phyloP scores from a whole-genome alignment of 2,113 vertebrate genomes.

The Polypterus bichir region DNA sequence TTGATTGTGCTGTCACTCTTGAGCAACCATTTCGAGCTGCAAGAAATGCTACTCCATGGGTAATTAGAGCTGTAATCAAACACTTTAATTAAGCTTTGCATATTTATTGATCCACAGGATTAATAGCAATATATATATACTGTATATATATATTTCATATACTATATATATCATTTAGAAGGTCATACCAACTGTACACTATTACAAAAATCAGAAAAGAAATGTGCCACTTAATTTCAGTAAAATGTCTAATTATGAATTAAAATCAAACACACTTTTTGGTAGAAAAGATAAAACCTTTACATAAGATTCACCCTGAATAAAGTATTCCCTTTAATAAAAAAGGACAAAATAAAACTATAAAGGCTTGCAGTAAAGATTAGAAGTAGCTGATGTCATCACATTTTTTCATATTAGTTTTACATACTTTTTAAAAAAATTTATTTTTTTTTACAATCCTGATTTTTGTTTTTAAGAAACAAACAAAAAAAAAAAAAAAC shows the following conservation, averaged over 20 bases:
- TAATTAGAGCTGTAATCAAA: too few species aligned
- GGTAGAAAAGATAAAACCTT: constrained; percentile 77
- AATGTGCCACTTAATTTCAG: too few species aligned
- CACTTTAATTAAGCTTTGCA: constrained; percentile 7
- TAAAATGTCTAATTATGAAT: too few species aligned
- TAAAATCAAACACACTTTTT: constrained; percentile 32
- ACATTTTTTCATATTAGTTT: constrained; percentile 32
- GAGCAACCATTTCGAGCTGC: too few species aligned
- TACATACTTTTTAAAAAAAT: constrained; percentile 26
- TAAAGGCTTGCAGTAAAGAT: constrained; percentile 44
- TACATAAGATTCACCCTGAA: constrained; percentile 70
- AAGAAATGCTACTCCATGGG: too few species aligned
- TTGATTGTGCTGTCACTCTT: too few species aligned
- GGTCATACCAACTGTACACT: too few species aligned
- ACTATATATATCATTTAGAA: background rate
- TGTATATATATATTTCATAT: constrained; percentile 3
- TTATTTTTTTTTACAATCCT: constrained; percentile 10
- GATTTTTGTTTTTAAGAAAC: too few species aligned
- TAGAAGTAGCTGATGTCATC: constrained; percentile 57
- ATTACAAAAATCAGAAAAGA: too few species aligned
- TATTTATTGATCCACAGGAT: constrained; percentile 22
- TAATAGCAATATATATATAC: constrained; percentile 12
- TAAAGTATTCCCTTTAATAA: constrained; percentile 71
- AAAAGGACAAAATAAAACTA: constrained; percentile 74
- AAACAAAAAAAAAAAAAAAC: too few species aligned